phyloP scores from a whole-genome alignment of 1,140 invertebrate species.

The Drosophila paulistorum region DNA sequence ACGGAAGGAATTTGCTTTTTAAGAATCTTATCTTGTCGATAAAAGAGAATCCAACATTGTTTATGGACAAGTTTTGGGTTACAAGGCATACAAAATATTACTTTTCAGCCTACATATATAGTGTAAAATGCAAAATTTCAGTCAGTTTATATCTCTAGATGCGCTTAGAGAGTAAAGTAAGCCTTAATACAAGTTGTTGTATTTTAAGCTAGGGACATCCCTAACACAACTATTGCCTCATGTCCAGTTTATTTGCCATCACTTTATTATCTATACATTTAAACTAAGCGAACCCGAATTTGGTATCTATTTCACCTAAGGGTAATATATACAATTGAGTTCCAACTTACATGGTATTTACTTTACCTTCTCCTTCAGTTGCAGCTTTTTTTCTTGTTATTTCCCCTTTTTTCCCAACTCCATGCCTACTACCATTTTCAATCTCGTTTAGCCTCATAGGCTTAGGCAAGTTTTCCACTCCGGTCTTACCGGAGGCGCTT shows the following conservation, averaged over 20 bases:
- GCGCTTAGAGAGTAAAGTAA: too few species aligned
- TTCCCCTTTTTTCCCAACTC: not conserved
- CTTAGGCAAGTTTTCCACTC: slow-evolving; percentile 8
- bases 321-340: slow-evolving; percentile 6
- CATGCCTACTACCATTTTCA: slow-evolving; percentile 3
- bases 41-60: too few species aligned
- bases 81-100: too few species aligned
- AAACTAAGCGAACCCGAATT: not conserved
- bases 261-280: not conserved
- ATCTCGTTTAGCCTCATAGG: slow-evolving; percentile 8
- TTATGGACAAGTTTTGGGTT: too few species aligned
- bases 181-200: too few species aligned
- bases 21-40: too few species aligned
- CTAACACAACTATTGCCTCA: not conserved
- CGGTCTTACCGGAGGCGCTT: slow-evolving; percentile 25
- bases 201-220: too few species aligned
- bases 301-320: slow-evolving; percentile 17
- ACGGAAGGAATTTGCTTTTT: too few species aligned
- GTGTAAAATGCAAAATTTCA: too few species aligned
- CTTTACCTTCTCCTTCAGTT: slow-evolving; percentile 5
- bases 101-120: too few species aligned
- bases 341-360: slow-evolving; percentile 10
- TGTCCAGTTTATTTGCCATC: slow-evolving; percentile 1
- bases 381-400: not conserved
- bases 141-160: too few species aligned